Conservation (phyloP, 2,113 vertebrate genomes). For the Sebastes fasciatus region DNA sequence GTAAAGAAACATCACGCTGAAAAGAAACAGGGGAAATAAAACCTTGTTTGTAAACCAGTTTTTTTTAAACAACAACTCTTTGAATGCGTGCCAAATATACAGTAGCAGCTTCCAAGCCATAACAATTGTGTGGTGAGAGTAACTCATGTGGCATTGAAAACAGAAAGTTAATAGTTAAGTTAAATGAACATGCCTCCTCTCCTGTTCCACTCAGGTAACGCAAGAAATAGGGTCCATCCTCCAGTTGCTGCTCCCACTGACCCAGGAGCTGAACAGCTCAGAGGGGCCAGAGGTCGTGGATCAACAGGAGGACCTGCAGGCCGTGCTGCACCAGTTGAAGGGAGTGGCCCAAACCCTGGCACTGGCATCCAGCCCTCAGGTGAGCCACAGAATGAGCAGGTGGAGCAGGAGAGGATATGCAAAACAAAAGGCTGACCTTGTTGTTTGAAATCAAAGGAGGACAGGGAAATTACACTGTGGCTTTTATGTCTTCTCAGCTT, state of each 20-base stretch:
- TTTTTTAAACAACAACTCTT: slow-evolving; percentile 9
- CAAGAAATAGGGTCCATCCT: slow-evolving; percentile 78
- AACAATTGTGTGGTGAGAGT: background rate
- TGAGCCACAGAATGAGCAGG: slow-evolving; percentile 46
- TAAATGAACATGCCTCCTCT: slow-evolving; percentile 1
- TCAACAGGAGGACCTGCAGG: slow-evolving; percentile 62
- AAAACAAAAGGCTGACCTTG: slow-evolving; percentile 35
- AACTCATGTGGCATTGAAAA: background rate
- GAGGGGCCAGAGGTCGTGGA: slow-evolving; percentile 17
- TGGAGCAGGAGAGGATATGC: slow-evolving; percentile 17
- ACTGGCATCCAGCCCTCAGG: slow-evolving; percentile 67
- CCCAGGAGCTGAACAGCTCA: slow-evolving; percentile 16
- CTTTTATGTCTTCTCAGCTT: background rate
- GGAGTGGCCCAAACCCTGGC: slow-evolving; percentile 71
- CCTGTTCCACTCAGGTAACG: slow-evolving; percentile 63
- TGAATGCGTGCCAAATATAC: background rate
- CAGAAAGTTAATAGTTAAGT: background rate
- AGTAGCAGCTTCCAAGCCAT: background rate
- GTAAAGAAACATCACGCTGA: background rate
- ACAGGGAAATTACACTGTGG: background rate
- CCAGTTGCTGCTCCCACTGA: slow-evolving; percentile 73
- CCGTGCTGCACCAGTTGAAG: slow-evolving; percentile 73
- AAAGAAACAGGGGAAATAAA: background rate
- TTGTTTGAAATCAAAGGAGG: slow-evolving; percentile 29
- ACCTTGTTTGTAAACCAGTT: background rate